Evolutionary conservation across 2,113 vertebrate genomes (phyloP).

Genomic region (Antidorcas marsupialis): DNA sequence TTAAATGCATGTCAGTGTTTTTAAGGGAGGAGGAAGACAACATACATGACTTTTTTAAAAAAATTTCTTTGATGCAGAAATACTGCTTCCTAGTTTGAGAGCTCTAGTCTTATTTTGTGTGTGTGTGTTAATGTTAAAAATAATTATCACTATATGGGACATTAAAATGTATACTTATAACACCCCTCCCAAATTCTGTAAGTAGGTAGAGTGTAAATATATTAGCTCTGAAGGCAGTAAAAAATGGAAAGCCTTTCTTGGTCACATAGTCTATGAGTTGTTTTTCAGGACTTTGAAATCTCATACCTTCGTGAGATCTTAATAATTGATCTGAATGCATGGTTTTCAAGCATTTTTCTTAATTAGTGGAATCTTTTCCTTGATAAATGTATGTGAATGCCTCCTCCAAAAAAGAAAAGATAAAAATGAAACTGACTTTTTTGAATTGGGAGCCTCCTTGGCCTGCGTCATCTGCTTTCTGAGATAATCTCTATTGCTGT

Average conservation of each 20-base stretch:
- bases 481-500: not conserved
- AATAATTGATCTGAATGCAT: conserved; percentile 19
- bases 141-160: not conserved
- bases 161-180: not conserved
- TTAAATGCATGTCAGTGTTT: not conserved
- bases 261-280: not conserved
- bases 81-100: not conserved
- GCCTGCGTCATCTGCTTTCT: not conserved
- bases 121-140: not conserved
- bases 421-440: not conserved
- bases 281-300: not conserved
- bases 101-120: not conserved
- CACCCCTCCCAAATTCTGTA: not conserved
- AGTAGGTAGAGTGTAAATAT: not conserved
- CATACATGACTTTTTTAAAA: not conserved
- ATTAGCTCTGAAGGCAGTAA: not conserved
- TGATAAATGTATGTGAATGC: not conserved
- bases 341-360: conserved; percentile 11
- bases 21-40: not conserved
- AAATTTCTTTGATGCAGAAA: not conserved
- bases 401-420: not conserved
- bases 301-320: not conserved
- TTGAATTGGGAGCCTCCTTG: not conserved
- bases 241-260: not conserved
- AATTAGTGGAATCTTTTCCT: not conserved